Evolutionary conservation across 1,140 invertebrate species (phyloP), one percentile per base, ranked within the genome.

Genomic region (Calephelis virginiensis): DNA sequence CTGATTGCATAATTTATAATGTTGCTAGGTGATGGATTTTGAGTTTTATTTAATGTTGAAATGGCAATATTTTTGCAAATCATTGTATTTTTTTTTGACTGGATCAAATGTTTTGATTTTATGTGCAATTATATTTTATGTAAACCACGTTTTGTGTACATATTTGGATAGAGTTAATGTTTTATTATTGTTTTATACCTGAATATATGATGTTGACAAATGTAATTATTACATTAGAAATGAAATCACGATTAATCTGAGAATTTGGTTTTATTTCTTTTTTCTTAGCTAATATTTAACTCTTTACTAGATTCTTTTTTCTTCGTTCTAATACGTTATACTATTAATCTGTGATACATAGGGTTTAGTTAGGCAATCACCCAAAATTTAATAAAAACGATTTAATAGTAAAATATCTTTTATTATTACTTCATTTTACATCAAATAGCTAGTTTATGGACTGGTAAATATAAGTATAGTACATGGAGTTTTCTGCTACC

Each of bases 1-100:
- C 82, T 85, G 85, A 87, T 77, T 82, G 82, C 78, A 82, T 88
- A 80, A 83, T 88, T 86, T 84, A 85, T 84, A 69, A 78, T 68
- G 72, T 80, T 64, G 49, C 63, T 78, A 76, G 76, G 73, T 63
- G 77, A 73, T 73, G 67, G 75, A 76, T 81, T 73, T 68, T 63
- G 56, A 56, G 53, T 69, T 67, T 63, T 67, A 13, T 67, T 72
- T 65, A 43, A 68, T 65, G 67, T 73, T 61, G 37, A 61, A 64
- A 37, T 60, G 61, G 61, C 61, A 50, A 66, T 66, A 60, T 48
- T 65, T 59, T 65, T 17, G 49, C 63, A 64, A 64, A 56, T 64
- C 50, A 37, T 43, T 45, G 45, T 64, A 62, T 43, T 45, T 12
- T 28, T 67, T 67, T 76, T 76, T 74, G 74, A 76, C 74, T 76